Conservation (phyloP, 2,888 invertebrate genomes). For the Bellardia bayeri region DNA sequence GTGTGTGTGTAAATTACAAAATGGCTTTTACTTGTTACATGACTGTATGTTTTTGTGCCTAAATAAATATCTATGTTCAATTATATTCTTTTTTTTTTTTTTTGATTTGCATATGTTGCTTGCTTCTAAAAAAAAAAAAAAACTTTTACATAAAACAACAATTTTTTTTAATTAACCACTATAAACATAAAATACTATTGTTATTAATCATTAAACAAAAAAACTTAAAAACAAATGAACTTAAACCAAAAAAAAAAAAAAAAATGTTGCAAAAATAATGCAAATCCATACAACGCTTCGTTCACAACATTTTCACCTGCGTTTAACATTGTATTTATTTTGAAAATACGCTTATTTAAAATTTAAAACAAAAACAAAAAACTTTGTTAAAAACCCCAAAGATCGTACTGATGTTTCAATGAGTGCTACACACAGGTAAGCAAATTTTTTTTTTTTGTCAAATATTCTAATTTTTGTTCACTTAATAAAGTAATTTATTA, state of each 20-base stretch:
- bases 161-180: slow-evolving; percentile 37
- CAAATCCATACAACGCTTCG: background rate
- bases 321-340: slow-evolving; percentile 32
- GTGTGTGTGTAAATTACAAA: slow-evolving; percentile 17
- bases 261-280: background rate
- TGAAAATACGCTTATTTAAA: background rate
- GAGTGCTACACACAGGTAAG: slow-evolving; percentile 84
- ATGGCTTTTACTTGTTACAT: slow-evolving; percentile 50
- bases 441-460: slow-evolving; percentile 65
- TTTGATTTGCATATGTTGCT: background rate
- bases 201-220: slow-evolving; percentile 12
- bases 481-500: background rate
- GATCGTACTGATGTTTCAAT: slow-evolving; percentile 84
- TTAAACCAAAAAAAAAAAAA: slow-evolving; percentile 2
- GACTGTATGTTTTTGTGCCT: slow-evolving; percentile 18
- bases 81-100: slow-evolving; percentile 10
- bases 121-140: background rate
- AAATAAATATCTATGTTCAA: slow-evolving; percentile 50
- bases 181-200: slow-evolving; percentile 21
- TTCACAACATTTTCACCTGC: slow-evolving; percentile 16
- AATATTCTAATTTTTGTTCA: background rate
- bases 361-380: slow-evolving; percentile 1
- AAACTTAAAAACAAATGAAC: background rate
- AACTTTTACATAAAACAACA: background rate
- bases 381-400: slow-evolving; percentile 73